Base-by-base conservation (phyloP, 2,113 vertebrate genomes). In the Amazona vittata region DNA sequence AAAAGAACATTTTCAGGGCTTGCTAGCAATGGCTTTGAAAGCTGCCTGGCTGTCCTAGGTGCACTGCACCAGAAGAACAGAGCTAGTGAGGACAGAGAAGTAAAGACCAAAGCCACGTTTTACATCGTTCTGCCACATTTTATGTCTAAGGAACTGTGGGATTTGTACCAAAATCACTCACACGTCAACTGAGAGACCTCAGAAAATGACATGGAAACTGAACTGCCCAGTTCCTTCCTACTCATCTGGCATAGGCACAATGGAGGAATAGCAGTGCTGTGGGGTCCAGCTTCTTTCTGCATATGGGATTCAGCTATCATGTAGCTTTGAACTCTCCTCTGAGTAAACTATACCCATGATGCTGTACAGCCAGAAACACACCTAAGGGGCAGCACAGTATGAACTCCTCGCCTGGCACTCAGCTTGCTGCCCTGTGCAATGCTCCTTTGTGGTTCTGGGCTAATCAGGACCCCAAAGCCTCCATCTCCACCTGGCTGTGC, bases 1-100 rank as follows among this genome's bases (percentile, higher is more conserved):
- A 99, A 98, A 98, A 99, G 98, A 99, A 99, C 98, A 98, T 98
- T 98, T 98, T 98, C 95, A 98, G 97, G 98, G 90, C 94, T 96
- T 90, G 93, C 97, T 93, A 95, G 95, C 82, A 93, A 15, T 10
- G 46, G 25, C 53, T 95, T 83, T 39, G 73, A 86, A 82, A 49
- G 86, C 87, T 89, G 60, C 81, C 33, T 47, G 80, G 28, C 62
- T 81, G 86, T 74, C 77, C 76, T 95, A 64, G 1, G 24, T 69
- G 57, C 74, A 43, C 79, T 82, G 63, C 39, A 83, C 70, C 33
- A 64, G 47, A 75, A 82, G n/a, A 70, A 64, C 31, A 77, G 64
- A 11, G 28, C 57, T 81, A 62, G 73, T 0, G 2, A 90, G 52
- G n/a, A 47, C 57, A 93, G 84, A 80, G 35, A 18, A 87, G 86